Base-by-base conservation (phyloP, 2,888 invertebrate genomes). In the Polydesmus complanatus region DNA sequence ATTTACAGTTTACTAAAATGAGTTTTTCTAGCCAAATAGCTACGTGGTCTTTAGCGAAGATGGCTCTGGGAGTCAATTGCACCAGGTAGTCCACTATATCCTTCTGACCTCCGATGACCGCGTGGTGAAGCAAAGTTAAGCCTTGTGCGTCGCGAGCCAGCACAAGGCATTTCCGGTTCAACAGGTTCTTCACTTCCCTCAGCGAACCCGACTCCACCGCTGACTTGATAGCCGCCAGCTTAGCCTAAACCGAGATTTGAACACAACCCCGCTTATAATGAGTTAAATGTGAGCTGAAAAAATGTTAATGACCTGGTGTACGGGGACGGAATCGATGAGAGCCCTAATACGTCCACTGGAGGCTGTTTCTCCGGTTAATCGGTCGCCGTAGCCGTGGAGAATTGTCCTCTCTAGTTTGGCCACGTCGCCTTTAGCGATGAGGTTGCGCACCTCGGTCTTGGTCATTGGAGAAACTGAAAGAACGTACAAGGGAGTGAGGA, bases 361-460 rank as follows among this genome's bases (percentile, higher is more conserved):
- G 75, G 61, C 87, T 82, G 68, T 79, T 78, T 85, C 81, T 3
- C 61, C 87, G 82, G 69, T 86, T 74, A 68, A 90, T 76, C 75
- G 83, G 80, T 65, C 85, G 78, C 94, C 94, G 70, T 92, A 86
- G 2, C 94, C 94, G 68, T 87, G 88, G 23, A 95, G 77, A 18
- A 95, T 91, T 68, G 94, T 77, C 58, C 87, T 82, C 26, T 94
- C 94, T 69, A 95, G 77, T 76, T 88, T 86, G 72, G 91, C 92
- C 84, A 94, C 85, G 70, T 90, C 90, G 8, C 88, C 84, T 27
- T 70, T 71, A 53, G 70, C 70, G 54, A 74, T 70, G 69, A 68
- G 56, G 26, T 67, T 65, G 19, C 66, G 61, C 1, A 69, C 64
- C 55, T 69, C 67, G 14, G 64, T 60, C 37, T 55, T 62, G 19